Percentiles rank a stretch among this genome's conserved stretches.
phyloP scores from a whole-genome alignment of 2,888 invertebrate genomes.

The Pediacus dermestoides region DNA sequence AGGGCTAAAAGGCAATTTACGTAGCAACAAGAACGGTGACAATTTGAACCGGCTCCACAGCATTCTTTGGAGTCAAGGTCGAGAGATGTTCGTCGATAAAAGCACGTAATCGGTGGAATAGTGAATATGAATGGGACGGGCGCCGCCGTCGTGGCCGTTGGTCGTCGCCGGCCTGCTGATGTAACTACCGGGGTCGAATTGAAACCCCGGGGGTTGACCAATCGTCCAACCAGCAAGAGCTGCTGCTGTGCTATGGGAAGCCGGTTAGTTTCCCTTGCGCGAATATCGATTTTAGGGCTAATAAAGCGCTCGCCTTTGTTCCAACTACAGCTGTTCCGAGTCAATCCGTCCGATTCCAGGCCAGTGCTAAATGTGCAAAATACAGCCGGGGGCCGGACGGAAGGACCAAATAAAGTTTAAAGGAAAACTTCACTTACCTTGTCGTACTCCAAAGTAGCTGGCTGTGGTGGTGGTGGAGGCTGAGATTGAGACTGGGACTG shows the following conservation, averaged over 20 bases:
- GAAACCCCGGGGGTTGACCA: neutral
- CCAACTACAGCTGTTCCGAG: slow-evolving; percentile 6
- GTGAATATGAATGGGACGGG: no score
- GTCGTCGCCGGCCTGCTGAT: no score
- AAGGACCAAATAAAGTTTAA: neutral
- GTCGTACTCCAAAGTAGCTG: slow-evolving; percentile 47
- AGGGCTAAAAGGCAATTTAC: slow-evolving; percentile 16
- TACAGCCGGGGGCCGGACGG: neutral
- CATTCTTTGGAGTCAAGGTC: slow-evolving; percentile 26
- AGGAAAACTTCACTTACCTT: slow-evolving; percentile 44
- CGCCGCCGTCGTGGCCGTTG: no score
- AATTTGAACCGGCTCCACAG: slow-evolving; percentile 26
- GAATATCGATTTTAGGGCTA: slow-evolving; percentile 7
- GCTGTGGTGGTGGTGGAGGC: no score
- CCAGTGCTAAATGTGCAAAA: no score
- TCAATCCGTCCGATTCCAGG: no score
- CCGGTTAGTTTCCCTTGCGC: slow-evolving; percentile 4
- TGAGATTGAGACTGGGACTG: no score
- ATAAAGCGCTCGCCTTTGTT: slow-evolving; percentile 10
- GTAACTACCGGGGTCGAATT: no score
- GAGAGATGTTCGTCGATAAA: slow-evolving; percentile 1
- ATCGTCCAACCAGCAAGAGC: no score
- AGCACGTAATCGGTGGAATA: no score
- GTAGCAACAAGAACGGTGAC: slow-evolving; percentile 19
- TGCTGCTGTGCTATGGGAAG: neutral